phyloP scores from a whole-genome alignment of 2,888 invertebrate genomes.

The Plebejus argus region DNA sequence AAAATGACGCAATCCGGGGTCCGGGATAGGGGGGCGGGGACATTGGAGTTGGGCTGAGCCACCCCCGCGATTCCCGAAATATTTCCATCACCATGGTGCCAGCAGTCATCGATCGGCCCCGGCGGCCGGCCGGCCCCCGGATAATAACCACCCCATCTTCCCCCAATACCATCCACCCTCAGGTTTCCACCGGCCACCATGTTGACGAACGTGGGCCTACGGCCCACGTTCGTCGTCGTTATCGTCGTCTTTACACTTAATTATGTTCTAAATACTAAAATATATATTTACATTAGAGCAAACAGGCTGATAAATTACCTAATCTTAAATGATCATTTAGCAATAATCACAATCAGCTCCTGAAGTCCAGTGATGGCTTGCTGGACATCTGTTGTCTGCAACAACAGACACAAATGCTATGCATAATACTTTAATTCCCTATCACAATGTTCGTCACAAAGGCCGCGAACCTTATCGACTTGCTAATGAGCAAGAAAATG shows the following conservation, averaged over 20 bases:
- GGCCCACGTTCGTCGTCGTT: too few species aligned
- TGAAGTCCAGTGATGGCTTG: too few species aligned
- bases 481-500: background rate
- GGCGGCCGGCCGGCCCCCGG: background rate
- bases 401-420: too few species aligned
- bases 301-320: too few species aligned
- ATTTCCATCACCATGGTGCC: background rate
- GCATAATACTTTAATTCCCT: background rate
- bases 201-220: too few species aligned
- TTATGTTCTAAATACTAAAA: too few species aligned
- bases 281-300: too few species aligned
- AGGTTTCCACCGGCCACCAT: too few species aligned
- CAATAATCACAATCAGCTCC: too few species aligned
- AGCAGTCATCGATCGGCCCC: conserved; percentile 4
- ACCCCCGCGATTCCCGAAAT: background rate
- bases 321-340: too few species aligned
- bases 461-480: conserved; percentile 28
- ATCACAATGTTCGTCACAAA: background rate
- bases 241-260: too few species aligned
- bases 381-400: too few species aligned
- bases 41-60: background rate
- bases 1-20: background rate
- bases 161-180: background rate
- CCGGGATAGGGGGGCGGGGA: background rate
- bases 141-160: background rate